Conservation (phyloP, 2,888 invertebrate genomes). For the Agrochola lota region DNA sequence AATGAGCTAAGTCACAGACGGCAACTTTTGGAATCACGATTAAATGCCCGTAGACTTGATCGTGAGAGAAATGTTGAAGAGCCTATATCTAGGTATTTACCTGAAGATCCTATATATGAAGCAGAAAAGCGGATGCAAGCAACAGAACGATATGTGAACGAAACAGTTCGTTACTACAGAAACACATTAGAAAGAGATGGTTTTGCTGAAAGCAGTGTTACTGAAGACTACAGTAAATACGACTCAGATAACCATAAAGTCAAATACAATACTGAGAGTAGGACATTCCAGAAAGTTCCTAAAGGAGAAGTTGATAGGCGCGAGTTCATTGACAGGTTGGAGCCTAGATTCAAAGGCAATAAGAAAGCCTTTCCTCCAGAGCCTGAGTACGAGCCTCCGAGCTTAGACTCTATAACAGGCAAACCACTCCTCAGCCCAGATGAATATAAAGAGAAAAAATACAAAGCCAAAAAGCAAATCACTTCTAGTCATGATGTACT, state of each 20-base stretch:
- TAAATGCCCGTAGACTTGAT: conserved; percentile 91
- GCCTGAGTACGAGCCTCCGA: conserved; percentile 92
- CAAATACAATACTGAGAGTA: conserved; percentile 86
- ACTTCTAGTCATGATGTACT: conserved; percentile 88
- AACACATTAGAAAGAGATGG: conserved; percentile 91
- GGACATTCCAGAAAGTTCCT: conserved; percentile 81
- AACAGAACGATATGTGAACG: conserved; percentile 90
- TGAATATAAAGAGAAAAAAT: conserved; percentile 89
- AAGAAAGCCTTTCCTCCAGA: conserved; percentile 86
- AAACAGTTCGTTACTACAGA: conserved; percentile 90
- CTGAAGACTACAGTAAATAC: conserved; percentile 88
- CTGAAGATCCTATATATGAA: conserved; percentile 88
- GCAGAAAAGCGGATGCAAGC: conserved; percentile 87
- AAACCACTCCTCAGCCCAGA: conserved; percentile 92
- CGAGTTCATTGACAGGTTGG: conserved; percentile 82
- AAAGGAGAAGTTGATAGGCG: conserved; percentile 84
- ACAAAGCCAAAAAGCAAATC: conserved; percentile 85
- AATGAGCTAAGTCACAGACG: conserved; percentile 93
- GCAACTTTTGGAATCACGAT: conserved; percentile 94
- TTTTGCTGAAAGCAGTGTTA: conserved; percentile 87
- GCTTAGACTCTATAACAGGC: conserved; percentile 90
- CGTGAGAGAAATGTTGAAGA: conserved; percentile 82
- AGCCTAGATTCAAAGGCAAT: conserved; percentile 78
- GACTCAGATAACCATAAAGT: conserved; percentile 86
- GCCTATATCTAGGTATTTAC: conserved; percentile 84